Evolutionary conservation across 2,113 vertebrate species (phyloP).

Genomic region (Megalops atlanticus): DNA sequence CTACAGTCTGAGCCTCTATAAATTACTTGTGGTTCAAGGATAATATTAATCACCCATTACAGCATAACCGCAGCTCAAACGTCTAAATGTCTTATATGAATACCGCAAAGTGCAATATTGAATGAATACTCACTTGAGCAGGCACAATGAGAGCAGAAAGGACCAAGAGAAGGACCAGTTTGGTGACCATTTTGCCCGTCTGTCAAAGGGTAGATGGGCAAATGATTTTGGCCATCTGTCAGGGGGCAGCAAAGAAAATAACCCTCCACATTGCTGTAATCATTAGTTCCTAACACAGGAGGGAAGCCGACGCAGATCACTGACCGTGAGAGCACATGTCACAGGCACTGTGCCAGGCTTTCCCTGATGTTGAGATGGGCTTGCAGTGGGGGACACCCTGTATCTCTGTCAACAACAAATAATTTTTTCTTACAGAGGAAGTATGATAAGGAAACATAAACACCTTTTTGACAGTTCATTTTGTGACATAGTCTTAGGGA

Average conservation of each 20-base stretch:
- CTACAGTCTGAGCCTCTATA: too few species aligned
- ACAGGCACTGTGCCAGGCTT: background rate
- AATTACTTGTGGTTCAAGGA: too few species aligned
- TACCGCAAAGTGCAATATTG: background rate
- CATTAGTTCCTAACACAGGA: too few species aligned
- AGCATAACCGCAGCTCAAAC: too few species aligned
- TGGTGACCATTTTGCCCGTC: slow-evolving; percentile 63
- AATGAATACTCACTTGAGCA: slow-evolving; percentile 60
- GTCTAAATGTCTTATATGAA: too few species aligned
- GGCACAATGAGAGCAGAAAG: slow-evolving; percentile 58
- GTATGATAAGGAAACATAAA: background rate
- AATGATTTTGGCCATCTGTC: background rate
- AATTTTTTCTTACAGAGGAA: background rate
- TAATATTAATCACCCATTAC: too few species aligned
- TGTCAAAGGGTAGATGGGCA: background rate
- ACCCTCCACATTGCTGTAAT: too few species aligned
- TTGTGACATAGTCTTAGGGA: background rate
- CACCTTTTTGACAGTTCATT: background rate
- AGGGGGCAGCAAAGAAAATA: background rate
- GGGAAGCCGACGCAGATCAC: background rate
- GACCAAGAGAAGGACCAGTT: slow-evolving; percentile 59
- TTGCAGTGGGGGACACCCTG: too few species aligned
- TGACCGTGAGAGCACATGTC: background rate
- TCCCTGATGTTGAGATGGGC: background rate
- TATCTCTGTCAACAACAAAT: background rate